A percentile compares a stretch with the other conserved stretches of the same genome.
These are phyloP conservation scores for Dermatophagoides farinae DNA, from an alignment of 1,140 invertebrate species.

Conservation along the genomic window DNA sequence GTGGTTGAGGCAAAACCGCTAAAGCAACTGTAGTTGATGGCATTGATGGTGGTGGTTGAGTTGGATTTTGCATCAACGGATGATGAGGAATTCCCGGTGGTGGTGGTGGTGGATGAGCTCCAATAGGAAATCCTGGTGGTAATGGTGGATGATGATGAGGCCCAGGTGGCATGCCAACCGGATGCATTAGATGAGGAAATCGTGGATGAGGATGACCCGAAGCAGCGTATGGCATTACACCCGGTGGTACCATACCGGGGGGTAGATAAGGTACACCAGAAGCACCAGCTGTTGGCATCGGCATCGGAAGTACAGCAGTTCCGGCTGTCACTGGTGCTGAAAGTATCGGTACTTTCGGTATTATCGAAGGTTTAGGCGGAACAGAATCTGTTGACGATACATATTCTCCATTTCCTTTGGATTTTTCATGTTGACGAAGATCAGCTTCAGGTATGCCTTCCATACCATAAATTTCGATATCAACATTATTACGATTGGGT, in stretches of 20 bases:
- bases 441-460: conserved; percentile 95
- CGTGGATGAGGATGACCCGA: not conserved
- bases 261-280: not conserved
- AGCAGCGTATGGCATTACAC: not conserved
- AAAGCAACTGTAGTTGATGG: not conserved
- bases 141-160: not conserved
- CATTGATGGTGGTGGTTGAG: not conserved
- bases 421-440: conserved; percentile 74
- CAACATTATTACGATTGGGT: conserved; percentile 90
- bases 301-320: not conserved
- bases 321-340: not conserved
- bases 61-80: not conserved
- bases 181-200: conserved; percentile 5
- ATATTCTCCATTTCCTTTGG: conserved; percentile 17
- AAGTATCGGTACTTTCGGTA: not conserved
- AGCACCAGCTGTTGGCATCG: not conserved
- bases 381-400: not conserved
- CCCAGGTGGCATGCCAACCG: not conserved
- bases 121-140: not conserved
- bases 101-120: not conserved
- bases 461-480: conserved; percentile 99
- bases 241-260: conserved; percentile 5
- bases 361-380: not conserved
- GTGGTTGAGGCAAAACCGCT: not conserved
- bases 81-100: not conserved